Evolutionary conservation across 37 sponge, comb jelly and placozoan genomes (phyloP).

Genomic region (Cliona cf. orientalis): DNA sequence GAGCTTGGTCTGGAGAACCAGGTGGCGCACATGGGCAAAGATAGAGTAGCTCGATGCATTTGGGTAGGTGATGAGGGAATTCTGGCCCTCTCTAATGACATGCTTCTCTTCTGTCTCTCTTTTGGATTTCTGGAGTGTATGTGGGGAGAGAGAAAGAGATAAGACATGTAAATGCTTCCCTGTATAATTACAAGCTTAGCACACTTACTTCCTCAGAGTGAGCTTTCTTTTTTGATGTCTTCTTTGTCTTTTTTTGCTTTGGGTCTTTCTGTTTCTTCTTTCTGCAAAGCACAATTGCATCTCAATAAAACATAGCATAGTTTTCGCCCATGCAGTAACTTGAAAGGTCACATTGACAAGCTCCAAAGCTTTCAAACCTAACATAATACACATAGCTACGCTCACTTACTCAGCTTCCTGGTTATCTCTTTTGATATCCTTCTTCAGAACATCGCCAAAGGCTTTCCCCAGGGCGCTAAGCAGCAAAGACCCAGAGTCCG

Average conservation of each 20-base stretch:
- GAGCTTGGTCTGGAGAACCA: constrained; percentile 73
- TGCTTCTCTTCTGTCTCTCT: constrained; percentile 47
- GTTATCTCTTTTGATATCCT: constrained; percentile 27
- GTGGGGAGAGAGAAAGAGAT: background rate
- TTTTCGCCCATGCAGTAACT: background rate
- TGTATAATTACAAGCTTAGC: background rate
- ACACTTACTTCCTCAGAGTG: constrained; percentile 22
- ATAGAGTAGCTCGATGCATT: constrained; percentile 75
- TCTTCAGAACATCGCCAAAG: constrained; percentile 44
- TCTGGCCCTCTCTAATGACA: constrained; percentile 66
- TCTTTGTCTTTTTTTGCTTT: constrained; percentile 53
- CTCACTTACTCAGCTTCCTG: constrained; percentile 54
- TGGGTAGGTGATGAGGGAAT: constrained; percentile 65
- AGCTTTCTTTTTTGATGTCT: constrained; percentile 50
- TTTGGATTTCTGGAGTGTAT: constrained; percentile 21
- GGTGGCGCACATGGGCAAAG: constrained; percentile 71
- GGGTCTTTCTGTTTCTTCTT: constrained; percentile 16
- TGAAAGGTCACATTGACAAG: no score
- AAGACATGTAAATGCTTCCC: background rate
- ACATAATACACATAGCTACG: background rate
- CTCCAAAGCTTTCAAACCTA: no score
- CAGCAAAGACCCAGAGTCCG: constrained; percentile 37
- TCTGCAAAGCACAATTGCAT: background rate
- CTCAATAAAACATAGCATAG: background rate
- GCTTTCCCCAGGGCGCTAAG: constrained; percentile 35